A percentile compares a stretch with the other conserved stretches of the same genome.
phyloP scores from a whole-genome alignment of 2,797 vertebrate species.

The Melanotaenia maccullochi region DNA sequence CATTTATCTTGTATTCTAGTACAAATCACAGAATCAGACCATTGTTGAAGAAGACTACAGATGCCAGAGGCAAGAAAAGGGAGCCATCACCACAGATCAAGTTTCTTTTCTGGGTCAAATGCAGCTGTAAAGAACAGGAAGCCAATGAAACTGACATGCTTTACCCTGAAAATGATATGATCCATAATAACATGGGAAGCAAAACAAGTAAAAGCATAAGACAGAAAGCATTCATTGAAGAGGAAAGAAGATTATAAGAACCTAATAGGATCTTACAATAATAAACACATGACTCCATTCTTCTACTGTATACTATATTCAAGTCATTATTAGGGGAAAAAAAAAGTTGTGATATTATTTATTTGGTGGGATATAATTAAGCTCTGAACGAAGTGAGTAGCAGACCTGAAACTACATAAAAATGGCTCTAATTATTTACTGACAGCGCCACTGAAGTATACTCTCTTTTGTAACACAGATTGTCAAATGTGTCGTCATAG shows the following conservation, averaged over 20 bases:
- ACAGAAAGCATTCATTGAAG: slow-evolving; percentile 25
- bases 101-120: background rate
- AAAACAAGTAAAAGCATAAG: slow-evolving; percentile 43
- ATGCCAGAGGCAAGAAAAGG: background rate
- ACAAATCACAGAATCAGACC: slow-evolving; percentile 23
- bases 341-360: background rate
- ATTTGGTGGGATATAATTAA: slow-evolving; percentile 3
- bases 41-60: slow-evolving; percentile 29
- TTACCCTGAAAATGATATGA: slow-evolving; percentile 19
- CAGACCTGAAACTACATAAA: background rate
- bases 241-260: slow-evolving; percentile 3
- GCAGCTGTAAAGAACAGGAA: background rate
- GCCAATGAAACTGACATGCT: slow-evolving; percentile 7
- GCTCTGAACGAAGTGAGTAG: background rate
- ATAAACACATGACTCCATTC: slow-evolving; percentile 20
- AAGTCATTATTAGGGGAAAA: background rate
- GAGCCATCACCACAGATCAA: background rate
- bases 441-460: slow-evolving; percentile 2
- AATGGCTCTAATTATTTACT: slow-evolving; percentile 1
- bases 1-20: background rate
- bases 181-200: slow-evolving; percentile 29
- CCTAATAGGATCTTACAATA: background rate
- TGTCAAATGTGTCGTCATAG: slow-evolving; percentile 24
- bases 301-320: background rate
- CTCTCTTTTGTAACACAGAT: slow-evolving; percentile 2